Evolutionary conservation across 2,113 vertebrate species (phyloP), one percentile per base, ranked within the genome.

Genomic region (Xiphophorus hellerii): DNA sequence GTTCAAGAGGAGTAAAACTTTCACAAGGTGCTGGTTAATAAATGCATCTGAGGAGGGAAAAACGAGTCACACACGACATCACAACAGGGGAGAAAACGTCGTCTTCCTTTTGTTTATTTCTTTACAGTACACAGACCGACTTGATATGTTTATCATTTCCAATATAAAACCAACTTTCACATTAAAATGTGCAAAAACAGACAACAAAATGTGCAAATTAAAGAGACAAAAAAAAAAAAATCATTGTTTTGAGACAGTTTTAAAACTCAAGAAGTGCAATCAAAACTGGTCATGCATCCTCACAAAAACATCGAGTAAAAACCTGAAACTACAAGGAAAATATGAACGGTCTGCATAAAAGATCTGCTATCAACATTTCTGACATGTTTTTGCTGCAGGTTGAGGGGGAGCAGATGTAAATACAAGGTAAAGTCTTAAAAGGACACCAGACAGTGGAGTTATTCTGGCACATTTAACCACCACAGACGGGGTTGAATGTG

Each of bases 161-260:
- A 67, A 51, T 77, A 90, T 63, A 77, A 82, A 85, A 77, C 14
- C 17, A 27, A 60, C 25, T 10, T 69, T 42, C 30, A 10, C 48
- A 17, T 54, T 3, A 69, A 75, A 74, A 69, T 80, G 85, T 85
- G 87, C 80, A 84, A 85, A 76, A 77, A 62, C 15, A 27, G 20
- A 76, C 68, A 60, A 64, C 14, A 0, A 63, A 60, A 58, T 10
- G 22, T 58, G 51, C 65, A 67, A 66, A 69, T 27, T 69, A 73
- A 51, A 71, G 28, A 44, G 69, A 29, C 5, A 15, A 42, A 4
- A 71, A 80, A 29, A 66, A 5, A 20, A 2, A 27, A 77, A 29
- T 33, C 6, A 37, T 37, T 11, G 35, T 37, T 37, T 37, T 37
- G 2, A 37, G 35, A 11, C 9, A 37, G 35, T 12, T 37, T 37